Base-by-base conservation (phyloP, 2,113 vertebrate genomes). In the Scortum barcoo region DNA sequence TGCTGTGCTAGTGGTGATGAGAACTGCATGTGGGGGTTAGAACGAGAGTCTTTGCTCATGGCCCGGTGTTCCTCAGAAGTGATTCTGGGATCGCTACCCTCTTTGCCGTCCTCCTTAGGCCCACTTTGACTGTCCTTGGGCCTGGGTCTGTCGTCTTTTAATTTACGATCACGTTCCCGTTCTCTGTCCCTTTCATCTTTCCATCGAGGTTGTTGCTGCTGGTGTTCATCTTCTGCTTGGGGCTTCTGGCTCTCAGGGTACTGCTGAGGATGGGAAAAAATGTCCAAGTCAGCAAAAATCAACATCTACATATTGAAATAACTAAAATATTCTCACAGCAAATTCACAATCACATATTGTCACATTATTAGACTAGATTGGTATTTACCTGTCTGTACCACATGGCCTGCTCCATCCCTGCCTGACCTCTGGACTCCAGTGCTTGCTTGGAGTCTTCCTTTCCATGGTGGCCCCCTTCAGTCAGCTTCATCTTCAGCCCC, bases 381-480 rank as follows among this genome's bases (percentile, higher is more conserved):
- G 20, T 54, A 33, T 62, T 96, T 97, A 99, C 98, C 97, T 99
- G 98, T 96, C 98, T 95, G 94, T 99, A 99, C 98, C 98, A 99
- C 88, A 99, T 96, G 56, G 97, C 95, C 14, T 97, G 97, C 82
- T 99, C 98, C 94, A 98, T 96, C 69, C 97, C 97, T 0, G 96
- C 86, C 86, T 96, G 97, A 54, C 97, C 95, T 86, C 96, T 94
- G 17, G 96, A 97, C 80, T 99, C 98, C 0, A 96, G 90, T 30
- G 94, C 93, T 56, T 95, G 84, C 90, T 98, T 98, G 0, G 96
- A 82, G 86, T 99, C 98, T 79, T 99, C 98, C 89, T 99, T 99
- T 76, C 96, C 95, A 85, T 99, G 97, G 77, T 95, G 94, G 1
- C 96, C 88, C 42, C 94, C 94, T 89, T 99, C 98, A 0, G 94